Evolutionary conservation across 1,140 invertebrate species (phyloP).

Genomic region (Fragariocoptes setiger): DNA sequence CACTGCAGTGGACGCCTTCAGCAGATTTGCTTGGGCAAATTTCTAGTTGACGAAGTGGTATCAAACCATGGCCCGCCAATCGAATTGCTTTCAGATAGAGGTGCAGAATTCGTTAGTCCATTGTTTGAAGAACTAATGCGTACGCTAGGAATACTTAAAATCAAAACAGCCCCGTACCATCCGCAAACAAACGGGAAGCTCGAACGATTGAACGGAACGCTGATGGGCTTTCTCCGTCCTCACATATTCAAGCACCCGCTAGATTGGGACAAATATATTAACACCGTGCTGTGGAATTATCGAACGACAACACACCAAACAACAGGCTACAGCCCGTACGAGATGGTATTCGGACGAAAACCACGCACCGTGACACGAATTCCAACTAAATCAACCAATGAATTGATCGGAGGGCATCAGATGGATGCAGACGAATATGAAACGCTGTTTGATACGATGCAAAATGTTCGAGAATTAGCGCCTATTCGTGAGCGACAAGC

Average conservation of each 20-base stretch:
- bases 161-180: slow-evolving; percentile 7
- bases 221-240: slow-evolving; percentile 12
- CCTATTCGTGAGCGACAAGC: too few relatives aligned
- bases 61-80: slow-evolving; percentile 13
- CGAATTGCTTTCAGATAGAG: slow-evolving; percentile 12
- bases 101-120: background rate
- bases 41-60: slow-evolving; percentile 15
- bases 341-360: background rate
- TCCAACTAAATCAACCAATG: too few relatives aligned
- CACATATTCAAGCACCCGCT: slow-evolving; percentile 10
- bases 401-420: too few relatives aligned
- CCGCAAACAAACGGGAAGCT: slow-evolving; percentile 12
- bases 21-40: slow-evolving; percentile 11
- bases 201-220: slow-evolving; percentile 10
- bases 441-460: too few relatives aligned
- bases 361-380: too few relatives aligned
- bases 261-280: slow-evolving; percentile 14
- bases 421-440: too few relatives aligned
- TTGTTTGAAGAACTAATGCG: background rate
- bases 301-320: slow-evolving; percentile 8
- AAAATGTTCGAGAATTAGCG: too few relatives aligned
- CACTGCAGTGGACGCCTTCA: slow-evolving; percentile 12
- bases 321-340: slow-evolving; percentile 10
- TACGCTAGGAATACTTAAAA: slow-evolving; percentile 7
- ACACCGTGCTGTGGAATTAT: slow-evolving; percentile 6